Conservation (phyloP, 2,113 vertebrate genomes). For the Chionis minor region DNA sequence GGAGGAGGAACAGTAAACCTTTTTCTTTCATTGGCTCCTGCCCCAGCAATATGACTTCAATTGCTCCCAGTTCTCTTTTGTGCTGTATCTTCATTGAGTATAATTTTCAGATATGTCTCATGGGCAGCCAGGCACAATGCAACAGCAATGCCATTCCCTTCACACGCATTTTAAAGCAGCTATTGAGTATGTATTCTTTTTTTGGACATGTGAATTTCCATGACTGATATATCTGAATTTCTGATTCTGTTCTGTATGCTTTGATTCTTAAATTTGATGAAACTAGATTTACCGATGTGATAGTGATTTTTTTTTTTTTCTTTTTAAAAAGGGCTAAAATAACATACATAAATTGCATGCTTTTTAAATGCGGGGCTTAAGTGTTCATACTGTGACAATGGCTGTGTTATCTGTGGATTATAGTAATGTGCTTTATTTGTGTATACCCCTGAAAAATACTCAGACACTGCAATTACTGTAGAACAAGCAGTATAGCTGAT, state of each 20-base stretch:
- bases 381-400: background rate
- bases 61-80: slow-evolving; percentile 13
- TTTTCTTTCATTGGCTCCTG: slow-evolving; percentile 26
- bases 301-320: background rate
- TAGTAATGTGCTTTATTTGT: background rate
- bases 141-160: background rate
- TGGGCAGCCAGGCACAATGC: background rate
- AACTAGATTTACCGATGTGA: background rate
- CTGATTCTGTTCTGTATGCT: background rate
- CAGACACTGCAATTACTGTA: slow-evolving; percentile 4
- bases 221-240: background rate
- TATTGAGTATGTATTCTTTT: background rate
- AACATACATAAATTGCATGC: background rate
- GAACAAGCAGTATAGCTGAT: slow-evolving; percentile 27
- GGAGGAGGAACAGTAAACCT: slow-evolving; percentile 16
- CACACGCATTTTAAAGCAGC: background rate
- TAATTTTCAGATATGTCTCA: background rate
- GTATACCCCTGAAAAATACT: slow-evolving; percentile 18
- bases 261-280: background rate
- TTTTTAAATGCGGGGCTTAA: slow-evolving; percentile 26
- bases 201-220: background rate
- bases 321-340: slow-evolving; percentile 9
- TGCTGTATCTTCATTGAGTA: background rate
- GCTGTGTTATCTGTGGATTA: slow-evolving; percentile 6
- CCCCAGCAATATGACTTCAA: slow-evolving; percentile 20